These are phyloP conservation scores for Zaprionus bogoriensis DNA, from an alignment of 2,888 invertebrate genomes.

Conservation along the genomic window DNA sequence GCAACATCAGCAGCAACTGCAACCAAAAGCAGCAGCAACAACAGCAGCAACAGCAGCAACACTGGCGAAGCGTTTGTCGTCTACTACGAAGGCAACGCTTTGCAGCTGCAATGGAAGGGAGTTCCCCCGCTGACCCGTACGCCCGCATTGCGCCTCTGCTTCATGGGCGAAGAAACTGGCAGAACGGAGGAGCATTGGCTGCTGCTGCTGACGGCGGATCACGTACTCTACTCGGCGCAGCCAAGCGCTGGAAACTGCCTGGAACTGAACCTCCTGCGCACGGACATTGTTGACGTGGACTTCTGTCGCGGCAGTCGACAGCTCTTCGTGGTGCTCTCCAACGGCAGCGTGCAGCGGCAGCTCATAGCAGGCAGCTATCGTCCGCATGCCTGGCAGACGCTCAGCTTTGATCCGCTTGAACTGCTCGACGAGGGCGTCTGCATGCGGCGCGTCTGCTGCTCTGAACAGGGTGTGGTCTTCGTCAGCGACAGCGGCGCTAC, in stretches of 20 bases:
- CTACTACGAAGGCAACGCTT: slow-evolving; percentile 49
- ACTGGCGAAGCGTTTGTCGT: slow-evolving; percentile 58
- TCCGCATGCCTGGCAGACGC: slow-evolving; percentile 67
- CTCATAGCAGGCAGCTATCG: slow-evolving; percentile 36
- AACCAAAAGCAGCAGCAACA: too few relatives aligned
- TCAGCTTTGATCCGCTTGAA: slow-evolving; percentile 80
- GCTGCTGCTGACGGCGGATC: slow-evolving; percentile 66
- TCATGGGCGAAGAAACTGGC: slow-evolving; percentile 2
- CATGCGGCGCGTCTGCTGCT: slow-evolving; percentile 78
- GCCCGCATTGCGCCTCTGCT: slow-evolving; percentile 66
- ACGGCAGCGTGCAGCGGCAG: slow-evolving; percentile 49
- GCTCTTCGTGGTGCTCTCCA: slow-evolving; percentile 64
- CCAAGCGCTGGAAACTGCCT: slow-evolving; percentile 21
- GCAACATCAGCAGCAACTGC: neutral
- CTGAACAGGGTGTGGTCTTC: slow-evolving; percentile 80
- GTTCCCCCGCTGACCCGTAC: slow-evolving; percentile 59
- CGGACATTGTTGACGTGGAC: slow-evolving; percentile 69
- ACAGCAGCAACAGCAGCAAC: too few relatives aligned
- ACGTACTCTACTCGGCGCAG: slow-evolving; percentile 54
- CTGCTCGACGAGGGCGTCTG: slow-evolving; percentile 77
- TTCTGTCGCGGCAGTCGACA: slow-evolving; percentile 61
- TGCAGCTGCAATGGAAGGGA: slow-evolving; percentile 66
- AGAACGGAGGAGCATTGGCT: slow-evolving; percentile 29
- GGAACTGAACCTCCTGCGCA: slow-evolving; percentile 55
- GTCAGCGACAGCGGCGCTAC: slow-evolving; percentile 74